Conservation (phyloP, 2,113 vertebrate genomes). For the Alligator mississippiensis region DNA sequence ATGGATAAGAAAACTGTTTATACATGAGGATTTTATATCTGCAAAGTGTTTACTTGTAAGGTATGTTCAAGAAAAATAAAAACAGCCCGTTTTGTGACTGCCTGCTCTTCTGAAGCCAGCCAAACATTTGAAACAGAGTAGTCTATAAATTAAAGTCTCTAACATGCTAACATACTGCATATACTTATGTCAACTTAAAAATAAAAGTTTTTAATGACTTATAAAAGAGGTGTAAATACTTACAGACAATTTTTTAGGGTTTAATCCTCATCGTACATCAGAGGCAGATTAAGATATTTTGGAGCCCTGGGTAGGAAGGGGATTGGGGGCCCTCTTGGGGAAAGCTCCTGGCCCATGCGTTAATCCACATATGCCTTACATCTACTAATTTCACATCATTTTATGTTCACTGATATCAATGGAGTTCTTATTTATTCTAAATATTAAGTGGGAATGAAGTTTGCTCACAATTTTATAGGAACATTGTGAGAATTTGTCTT, state of each 20-base stretch:
- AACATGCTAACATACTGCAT: conserved; percentile 49
- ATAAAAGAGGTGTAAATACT: not conserved
- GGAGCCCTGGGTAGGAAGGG: too few relatives aligned
- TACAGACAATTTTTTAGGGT: not conserved
- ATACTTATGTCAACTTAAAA: conserved; percentile 26
- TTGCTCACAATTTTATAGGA: not conserved
- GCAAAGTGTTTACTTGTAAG: conserved; percentile 33
- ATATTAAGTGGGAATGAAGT: not conserved
- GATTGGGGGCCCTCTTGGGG: too few relatives aligned
- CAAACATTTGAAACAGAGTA: conserved; percentile 25
- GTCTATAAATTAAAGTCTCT: conserved; percentile 45
- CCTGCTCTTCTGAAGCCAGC: conserved; percentile 18
- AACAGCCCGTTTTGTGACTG: conserved; percentile 31
- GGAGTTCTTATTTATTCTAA: not conserved
- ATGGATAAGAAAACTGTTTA: conserved; percentile 28
- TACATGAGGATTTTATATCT: conserved; percentile 22
- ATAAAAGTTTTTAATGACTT: conserved; percentile 32
- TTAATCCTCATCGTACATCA: not conserved
- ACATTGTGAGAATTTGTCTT: not conserved
- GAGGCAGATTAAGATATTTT: too few relatives aligned
- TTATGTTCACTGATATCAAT: not conserved
- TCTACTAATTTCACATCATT: not conserved
- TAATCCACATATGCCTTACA: not conserved
- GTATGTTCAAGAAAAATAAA: conserved; percentile 45
- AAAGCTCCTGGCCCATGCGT: too few relatives aligned